A percentile compares a stretch with the other conserved stretches of the same genome.
Evolutionary conservation across 2,113 vertebrate genomes (phyloP).

Genomic region (Urocynchramus pylzowi): DNA sequence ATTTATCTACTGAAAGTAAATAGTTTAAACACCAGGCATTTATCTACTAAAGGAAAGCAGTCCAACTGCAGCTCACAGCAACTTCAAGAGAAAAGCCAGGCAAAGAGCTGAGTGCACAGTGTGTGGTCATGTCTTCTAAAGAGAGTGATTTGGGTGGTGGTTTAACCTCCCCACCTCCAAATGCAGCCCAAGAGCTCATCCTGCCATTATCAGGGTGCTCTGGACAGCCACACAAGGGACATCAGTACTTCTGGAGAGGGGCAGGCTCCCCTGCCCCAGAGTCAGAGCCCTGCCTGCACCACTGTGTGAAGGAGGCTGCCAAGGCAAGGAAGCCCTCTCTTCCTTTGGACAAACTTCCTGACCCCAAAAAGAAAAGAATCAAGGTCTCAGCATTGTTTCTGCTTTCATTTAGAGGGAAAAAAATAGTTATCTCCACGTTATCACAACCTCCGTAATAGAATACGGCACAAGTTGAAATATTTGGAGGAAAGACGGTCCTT

Average conservation of each 20-base stretch:
- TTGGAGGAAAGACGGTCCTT: conserved; percentile 35
- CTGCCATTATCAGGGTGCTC: neutral
- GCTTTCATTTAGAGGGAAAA: neutral
- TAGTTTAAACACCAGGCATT: neutral
- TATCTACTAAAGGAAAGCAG: neutral
- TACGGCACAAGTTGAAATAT: neutral
- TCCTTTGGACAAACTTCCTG: conserved; percentile 20
- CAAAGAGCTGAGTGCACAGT: accelerated
- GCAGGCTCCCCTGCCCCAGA: neutral
- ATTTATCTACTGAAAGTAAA: neutral
- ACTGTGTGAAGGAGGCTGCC: neutral
- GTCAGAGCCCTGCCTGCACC: accelerated
- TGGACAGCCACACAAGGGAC: neutral
- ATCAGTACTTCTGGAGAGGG: neutral
- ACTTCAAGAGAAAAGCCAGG: neutral
- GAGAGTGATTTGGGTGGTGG: neutral
- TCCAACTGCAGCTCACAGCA: neutral
- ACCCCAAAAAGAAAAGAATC: neutral
- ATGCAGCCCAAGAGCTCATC: neutral
- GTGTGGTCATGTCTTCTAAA: neutral
- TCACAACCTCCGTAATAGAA: neutral
- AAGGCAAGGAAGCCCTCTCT: neutral
- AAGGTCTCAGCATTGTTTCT: conserved; percentile 11
- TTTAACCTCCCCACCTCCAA: neutral
- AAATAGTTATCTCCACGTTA: neutral